Evolutionary conservation across 2,113 vertebrate species (phyloP).

Genomic region (Galeopterus variegatus): DNA sequence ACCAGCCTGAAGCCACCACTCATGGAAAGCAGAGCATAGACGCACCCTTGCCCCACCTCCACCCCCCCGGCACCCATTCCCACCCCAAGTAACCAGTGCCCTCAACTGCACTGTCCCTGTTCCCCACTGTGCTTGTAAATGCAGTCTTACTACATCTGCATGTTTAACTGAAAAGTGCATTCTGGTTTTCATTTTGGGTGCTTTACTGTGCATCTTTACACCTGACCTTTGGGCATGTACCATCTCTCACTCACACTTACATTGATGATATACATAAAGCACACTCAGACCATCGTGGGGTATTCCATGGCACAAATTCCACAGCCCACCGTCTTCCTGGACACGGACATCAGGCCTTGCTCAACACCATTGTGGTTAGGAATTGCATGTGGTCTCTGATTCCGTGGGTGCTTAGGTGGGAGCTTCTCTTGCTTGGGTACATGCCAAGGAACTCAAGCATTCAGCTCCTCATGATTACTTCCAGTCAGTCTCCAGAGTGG

Average conservation of each 20-base stretch:
- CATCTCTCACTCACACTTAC: neutral
- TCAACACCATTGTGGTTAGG: too few species aligned
- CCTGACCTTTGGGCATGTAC: neutral
- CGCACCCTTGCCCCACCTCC: fast-evolving
- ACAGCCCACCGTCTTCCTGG: too few species aligned
- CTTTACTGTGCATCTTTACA: too few species aligned
- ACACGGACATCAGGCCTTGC: too few species aligned
- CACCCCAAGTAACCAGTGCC: too few species aligned
- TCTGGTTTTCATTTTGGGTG: neutral
- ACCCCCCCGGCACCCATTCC: neutral
- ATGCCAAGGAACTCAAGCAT: neutral
- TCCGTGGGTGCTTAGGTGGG: too few species aligned
- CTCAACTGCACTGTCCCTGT: neutral
- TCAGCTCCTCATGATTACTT: fast-evolving
- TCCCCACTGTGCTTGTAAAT: neutral
- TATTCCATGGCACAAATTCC: too few species aligned
- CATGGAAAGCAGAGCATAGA: neutral
- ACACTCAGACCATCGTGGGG: too few species aligned
- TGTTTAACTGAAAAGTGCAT: neutral
- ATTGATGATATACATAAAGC: too few species aligned
- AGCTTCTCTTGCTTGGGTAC: neutral
- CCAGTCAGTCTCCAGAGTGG: fast-evolving
- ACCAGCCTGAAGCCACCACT: neutral
- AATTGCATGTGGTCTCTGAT: too few species aligned
- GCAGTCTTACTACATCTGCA: neutral